Conservation (phyloP, 2,113 vertebrate genomes). For the Archocentrus centrarchus region DNA sequence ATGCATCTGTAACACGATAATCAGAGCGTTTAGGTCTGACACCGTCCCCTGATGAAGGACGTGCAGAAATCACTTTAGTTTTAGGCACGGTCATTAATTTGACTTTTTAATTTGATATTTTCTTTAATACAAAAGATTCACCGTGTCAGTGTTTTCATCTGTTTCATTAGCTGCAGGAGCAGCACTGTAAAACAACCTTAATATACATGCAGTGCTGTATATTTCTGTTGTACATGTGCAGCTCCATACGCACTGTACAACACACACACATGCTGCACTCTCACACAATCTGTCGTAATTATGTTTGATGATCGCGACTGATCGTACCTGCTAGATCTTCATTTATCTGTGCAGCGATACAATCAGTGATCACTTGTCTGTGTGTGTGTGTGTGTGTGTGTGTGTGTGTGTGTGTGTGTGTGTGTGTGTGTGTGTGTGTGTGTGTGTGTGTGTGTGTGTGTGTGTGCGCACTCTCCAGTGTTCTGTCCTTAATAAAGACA, state of each 20-base stretch:
- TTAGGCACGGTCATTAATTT: neutral
- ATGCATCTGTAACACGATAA: neutral
- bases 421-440: neutral
- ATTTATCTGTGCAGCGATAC: constrained; percentile 10
- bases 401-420: neutral
- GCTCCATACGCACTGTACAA: neutral
- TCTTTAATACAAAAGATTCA: neutral
- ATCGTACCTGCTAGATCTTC: constrained; percentile 14
- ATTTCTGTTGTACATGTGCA: neutral
- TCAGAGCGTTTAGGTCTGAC: neutral
- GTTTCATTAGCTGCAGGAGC: neutral
- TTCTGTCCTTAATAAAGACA: constrained; percentile 15
- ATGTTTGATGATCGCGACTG: constrained; percentile 12
- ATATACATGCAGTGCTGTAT: neutral
- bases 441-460: neutral
- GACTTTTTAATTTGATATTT: neutral
- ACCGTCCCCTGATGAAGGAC: neutral
- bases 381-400: neutral
- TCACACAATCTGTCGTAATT: neutral
- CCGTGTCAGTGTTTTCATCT: too few relatives aligned
- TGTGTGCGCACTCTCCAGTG: neutral
- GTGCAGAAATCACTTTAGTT: neutral
- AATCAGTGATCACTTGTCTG: neutral
- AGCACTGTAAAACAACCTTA: neutral
- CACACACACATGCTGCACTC: neutral